These are phyloP conservation scores for Ametastegia equiseti DNA, from an alignment of 2,888 invertebrate genomes.

Conservation along the genomic window DNA sequence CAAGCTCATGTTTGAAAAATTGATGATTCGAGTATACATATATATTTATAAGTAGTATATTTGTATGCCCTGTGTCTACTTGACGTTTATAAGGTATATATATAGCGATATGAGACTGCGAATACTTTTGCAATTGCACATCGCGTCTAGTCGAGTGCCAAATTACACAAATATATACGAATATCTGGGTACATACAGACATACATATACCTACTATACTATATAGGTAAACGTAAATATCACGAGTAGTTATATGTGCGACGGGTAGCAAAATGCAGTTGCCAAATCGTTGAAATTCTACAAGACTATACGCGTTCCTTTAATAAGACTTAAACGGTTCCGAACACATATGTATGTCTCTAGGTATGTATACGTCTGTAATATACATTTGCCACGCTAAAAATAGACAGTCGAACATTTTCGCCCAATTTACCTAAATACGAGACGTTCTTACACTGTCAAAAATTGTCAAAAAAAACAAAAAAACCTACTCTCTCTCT, in stretches of 20 bases:
- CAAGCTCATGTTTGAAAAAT: too few relatives aligned
- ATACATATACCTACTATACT: neutral
- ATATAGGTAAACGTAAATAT: neutral
- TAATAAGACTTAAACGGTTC: constrained; percentile 22
- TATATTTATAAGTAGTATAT: too few relatives aligned
- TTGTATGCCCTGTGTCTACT: too few relatives aligned
- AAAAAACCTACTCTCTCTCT: too few relatives aligned
- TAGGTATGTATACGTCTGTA: too few relatives aligned
- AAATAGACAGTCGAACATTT: too few relatives aligned
- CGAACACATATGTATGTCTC: too few relatives aligned
- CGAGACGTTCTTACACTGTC: too few relatives aligned
- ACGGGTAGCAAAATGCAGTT: neutral
- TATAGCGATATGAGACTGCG: neutral
- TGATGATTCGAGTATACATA: too few relatives aligned
- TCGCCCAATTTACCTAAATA: too few relatives aligned
- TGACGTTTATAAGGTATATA: neutral
- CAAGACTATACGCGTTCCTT: neutral
- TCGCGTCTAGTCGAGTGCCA: neutral
- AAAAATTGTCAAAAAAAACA: too few relatives aligned
- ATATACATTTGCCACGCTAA: too few relatives aligned
- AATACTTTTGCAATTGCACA: constrained; percentile 15
- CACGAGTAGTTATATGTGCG: neutral
- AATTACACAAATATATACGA: neutral
- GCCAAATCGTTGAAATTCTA: constrained; percentile 5
- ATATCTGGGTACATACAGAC: neutral